Evolutionary conservation across 2,113 vertebrate species (phyloP).

Genomic region (Grus americana): DNA sequence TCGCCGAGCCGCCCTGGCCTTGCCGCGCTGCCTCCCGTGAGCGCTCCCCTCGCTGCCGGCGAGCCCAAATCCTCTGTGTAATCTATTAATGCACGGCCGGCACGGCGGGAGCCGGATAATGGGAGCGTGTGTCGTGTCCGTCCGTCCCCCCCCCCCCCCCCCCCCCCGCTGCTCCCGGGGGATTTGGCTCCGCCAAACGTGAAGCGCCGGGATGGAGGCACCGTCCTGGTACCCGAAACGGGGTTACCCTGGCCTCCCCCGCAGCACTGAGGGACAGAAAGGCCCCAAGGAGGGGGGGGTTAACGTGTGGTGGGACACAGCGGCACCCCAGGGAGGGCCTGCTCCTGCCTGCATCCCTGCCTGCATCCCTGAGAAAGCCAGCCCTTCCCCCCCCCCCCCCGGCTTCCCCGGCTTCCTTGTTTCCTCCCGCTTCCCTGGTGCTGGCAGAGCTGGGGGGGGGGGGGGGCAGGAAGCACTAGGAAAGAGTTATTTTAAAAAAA

Average conservation of each 20-base stretch:
- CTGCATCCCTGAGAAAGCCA: neutral
- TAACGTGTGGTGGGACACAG: neutral
- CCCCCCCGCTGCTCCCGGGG: constrained; percentile 18
- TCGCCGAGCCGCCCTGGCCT: neutral
- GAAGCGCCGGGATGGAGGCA: neutral
- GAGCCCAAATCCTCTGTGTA: constrained; percentile 41
- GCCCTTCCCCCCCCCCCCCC: neutral
- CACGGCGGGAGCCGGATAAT: neutral
- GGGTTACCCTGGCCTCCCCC: neutral
- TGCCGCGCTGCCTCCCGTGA: neutral
- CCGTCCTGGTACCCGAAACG: neutral
- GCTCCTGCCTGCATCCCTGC: neutral
- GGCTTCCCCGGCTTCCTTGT: no score
- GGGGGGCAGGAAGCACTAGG: no score
- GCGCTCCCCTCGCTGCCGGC: neutral
- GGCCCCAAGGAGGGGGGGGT: no score
- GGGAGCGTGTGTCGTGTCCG: neutral
- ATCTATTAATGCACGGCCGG: constrained; percentile 61
- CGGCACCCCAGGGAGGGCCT: neutral
- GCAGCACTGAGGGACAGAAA: neutral
- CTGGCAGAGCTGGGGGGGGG: neutral
- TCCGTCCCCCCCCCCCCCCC: neutral
- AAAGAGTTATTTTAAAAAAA: no score
- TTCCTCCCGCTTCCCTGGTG: neutral
- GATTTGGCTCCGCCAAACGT: constrained; percentile 31